Evolutionary conservation across 1,140 invertebrate species (phyloP), one percentile per base, ranked within the genome.

Genomic region (Mizuhopecten yessoensis): DNA sequence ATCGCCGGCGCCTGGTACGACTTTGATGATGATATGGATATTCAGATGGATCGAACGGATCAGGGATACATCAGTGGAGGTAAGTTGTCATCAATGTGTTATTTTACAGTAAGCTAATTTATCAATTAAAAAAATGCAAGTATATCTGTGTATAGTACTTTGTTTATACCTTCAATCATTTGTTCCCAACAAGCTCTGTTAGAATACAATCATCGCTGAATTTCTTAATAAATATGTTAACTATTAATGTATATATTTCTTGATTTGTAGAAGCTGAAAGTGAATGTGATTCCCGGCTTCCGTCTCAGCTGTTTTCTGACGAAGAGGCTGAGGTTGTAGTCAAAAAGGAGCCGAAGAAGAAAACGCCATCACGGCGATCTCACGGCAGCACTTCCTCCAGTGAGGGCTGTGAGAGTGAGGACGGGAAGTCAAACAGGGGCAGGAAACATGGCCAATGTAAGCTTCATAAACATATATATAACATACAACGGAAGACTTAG

Each of bases 381-480:
- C 42, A 34, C 34, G 88, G 89, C 90, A 87, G 89, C 39, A 42
- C 92, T 42, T 88, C 89, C 87, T 90, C 57, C 33, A 42, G 39
- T 87, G 87, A 87, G 15, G 34, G 87, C n/a, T 36, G 29, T 36
- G 34, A 34, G 23, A 42, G 39, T 87, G 87, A 87, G 39, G 34
- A 34, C 23, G 39, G 39, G 10, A 87, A 87, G 33, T 36, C 87
- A 23, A 91, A 91, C 88, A 86, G 93, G 33, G 93, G 93, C 86
- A 88, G 93, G 87, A 93, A 93, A 89, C 91, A 89, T 5, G 93
- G 93, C 29, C 93, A 93, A 92, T 91, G 93, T 93, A 91, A 42
- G 87, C n/a, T 57, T 49, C 49, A 34, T 17, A 45, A 36, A 23
- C 10, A 20, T 17, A 29, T n/a, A 36, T 29, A 29, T 45, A 20